A percentile compares a stretch with the other conserved stretches of the same genome.
Evolutionary conservation across 2,888 invertebrate species (phyloP).

Genomic region (Salticus scenicus): DNA sequence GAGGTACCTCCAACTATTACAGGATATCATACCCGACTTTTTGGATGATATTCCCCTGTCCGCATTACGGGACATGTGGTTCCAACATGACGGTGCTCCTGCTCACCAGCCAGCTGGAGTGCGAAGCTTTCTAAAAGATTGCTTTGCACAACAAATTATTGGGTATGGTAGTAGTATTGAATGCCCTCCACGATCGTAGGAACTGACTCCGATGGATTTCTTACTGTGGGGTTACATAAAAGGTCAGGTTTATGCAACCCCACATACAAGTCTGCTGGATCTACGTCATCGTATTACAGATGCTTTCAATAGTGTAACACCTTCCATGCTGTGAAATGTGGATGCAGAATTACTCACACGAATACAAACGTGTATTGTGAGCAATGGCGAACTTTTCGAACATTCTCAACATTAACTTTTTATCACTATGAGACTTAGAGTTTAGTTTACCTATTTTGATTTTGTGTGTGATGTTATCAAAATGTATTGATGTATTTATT

Average conservation of each 20-base stretch:
- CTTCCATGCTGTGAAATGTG: too few relatives aligned
- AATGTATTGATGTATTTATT: not conserved
- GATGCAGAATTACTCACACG: not conserved
- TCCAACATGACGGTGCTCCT: not conserved
- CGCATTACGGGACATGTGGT: too few relatives aligned
- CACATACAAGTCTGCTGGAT: conserved; percentile 1
- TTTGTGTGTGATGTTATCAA: not conserved
- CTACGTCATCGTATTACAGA: not conserved
- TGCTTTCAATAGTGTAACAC: not conserved
- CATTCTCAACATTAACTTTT: not conserved
- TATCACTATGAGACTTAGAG: not conserved
- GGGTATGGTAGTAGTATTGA: not conserved
- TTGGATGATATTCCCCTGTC: too few relatives aligned
- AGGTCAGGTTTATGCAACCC: conserved; percentile 3
- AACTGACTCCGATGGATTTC: not conserved
- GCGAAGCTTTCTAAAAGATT: conserved; percentile 5
- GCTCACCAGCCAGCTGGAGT: not conserved
- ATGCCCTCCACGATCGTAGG: not conserved
- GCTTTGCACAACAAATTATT: not conserved
- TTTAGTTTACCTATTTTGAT: not conserved
- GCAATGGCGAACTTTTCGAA: conserved; percentile 4
- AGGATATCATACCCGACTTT: too few relatives aligned
- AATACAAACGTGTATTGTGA: conserved; percentile 3
- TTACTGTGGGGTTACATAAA: not conserved
- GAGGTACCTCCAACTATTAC: too few relatives aligned